Conservation (phyloP, 2,888 invertebrate genomes). For the Nomada hirtipes region DNA sequence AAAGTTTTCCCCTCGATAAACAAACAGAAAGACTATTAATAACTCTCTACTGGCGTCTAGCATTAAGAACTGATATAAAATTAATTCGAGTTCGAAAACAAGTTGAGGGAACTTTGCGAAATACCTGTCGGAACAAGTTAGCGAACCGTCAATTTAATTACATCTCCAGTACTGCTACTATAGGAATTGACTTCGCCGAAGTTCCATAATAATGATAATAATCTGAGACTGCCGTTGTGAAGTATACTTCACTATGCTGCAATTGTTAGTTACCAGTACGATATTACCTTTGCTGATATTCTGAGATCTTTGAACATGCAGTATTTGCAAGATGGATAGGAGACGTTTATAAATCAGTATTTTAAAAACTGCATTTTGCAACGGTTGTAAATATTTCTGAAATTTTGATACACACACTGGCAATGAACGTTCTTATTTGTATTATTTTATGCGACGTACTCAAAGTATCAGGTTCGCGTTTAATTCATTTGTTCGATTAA, state of each 20-base stretch:
- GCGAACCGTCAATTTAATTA: constrained; percentile 9
- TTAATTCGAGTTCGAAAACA: neutral
- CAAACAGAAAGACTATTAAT: too few species aligned
- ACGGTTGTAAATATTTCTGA: constrained; percentile 29
- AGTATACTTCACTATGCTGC: neutral
- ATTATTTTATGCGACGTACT: neutral
- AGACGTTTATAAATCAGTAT: constrained; percentile 19
- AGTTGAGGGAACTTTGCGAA: neutral
- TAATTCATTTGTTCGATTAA: constrained; percentile 1
- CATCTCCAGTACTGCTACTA: neutral
- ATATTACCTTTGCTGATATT: neutral
- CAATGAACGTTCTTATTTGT: neutral
- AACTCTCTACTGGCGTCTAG: too few species aligned
- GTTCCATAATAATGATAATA: too few species aligned
- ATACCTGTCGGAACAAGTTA: too few species aligned
- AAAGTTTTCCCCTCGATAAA: constrained; percentile 72
- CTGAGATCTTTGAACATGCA: neutral
- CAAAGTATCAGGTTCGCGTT: neutral
- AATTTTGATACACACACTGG: constrained; percentile 19
- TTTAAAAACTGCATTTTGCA: constrained; percentile 4
- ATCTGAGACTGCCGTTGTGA: neutral
- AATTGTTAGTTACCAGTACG: neutral
- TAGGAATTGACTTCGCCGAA: neutral
- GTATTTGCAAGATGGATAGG: neutral
- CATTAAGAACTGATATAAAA: constrained; percentile 8